phyloP scores from a whole-genome alignment of 1,140 invertebrate genomes.

The Piezodorus guildinii region DNA sequence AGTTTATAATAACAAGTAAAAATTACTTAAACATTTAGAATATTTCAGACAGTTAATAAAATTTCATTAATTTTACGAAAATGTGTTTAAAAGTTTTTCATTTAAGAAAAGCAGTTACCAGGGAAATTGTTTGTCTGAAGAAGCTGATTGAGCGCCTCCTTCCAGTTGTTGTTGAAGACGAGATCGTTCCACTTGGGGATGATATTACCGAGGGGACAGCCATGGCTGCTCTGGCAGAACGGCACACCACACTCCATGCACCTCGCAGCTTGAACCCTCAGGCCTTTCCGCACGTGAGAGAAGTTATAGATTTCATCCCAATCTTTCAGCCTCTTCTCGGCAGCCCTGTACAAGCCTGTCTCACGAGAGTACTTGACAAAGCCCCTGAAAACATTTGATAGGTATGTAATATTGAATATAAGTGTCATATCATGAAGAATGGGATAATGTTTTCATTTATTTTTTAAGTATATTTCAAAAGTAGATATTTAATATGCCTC shows the following conservation, averaged over 20 bases:
- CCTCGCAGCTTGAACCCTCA: conserved; percentile 83
- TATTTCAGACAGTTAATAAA: background rate
- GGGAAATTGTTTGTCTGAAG: conserved; percentile 99
- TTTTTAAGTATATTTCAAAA: no score
- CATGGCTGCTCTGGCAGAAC: conserved; percentile 94
- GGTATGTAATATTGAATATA: no score
- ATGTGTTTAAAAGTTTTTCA: no score
- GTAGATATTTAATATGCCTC: no score
- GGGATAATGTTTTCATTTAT: no score
- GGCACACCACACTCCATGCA: conserved; percentile 99
- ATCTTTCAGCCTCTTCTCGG: conserved; percentile 74
- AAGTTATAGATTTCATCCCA: conserved; percentile 97
- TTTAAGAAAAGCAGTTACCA: conserved; percentile 34
- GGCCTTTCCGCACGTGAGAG: conserved; percentile 68
- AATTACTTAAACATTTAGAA: no score
- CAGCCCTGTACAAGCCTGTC: conserved; percentile 68
- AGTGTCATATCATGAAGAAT: no score
- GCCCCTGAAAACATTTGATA: conserved; percentile 44
- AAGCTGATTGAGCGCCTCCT: conserved; percentile 87
- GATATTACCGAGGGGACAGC: conserved; percentile 95
- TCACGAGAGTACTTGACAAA: conserved; percentile 94
- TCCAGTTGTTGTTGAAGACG: conserved; percentile 89
- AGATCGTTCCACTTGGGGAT: conserved; percentile 99
- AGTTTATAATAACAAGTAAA: no score
- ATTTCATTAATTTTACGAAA: no score